Conservation (phyloP, 53 echinoderm and acorn worm species). For the Patiria pectinifera region DNA sequence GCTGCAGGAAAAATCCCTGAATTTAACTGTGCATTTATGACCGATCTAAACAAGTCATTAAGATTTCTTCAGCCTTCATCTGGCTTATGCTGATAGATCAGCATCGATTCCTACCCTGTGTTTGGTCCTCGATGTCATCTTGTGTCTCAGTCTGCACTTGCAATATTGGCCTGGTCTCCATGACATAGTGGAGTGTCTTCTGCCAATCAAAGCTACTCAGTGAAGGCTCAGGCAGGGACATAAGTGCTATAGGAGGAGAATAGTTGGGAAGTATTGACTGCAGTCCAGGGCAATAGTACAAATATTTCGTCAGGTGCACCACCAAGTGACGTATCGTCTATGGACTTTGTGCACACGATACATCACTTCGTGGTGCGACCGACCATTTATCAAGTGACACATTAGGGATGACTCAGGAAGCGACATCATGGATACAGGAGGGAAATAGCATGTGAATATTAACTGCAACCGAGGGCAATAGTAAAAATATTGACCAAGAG, state of each 20-base stretch:
- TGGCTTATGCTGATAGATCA: not conserved
- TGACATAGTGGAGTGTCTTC: conserved; percentile 72
- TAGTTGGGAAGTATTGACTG: conserved; percentile 24
- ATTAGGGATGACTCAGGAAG: conserved; percentile 52
- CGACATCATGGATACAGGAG: conserved; percentile 70
- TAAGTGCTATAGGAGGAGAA: conserved; percentile 63
- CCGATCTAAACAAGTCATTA: no score
- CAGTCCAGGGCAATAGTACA: not conserved
- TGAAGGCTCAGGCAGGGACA: conserved; percentile 67
- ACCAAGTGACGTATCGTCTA: no score
- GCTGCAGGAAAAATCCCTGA: no score
- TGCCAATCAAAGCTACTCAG: conserved; percentile 86
- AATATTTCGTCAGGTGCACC: no score
- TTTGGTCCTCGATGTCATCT: not conserved
- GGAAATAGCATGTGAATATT: conserved; percentile 2
- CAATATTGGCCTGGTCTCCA: conserved; percentile 67
- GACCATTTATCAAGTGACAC: no score
- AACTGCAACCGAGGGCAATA: not conserved
- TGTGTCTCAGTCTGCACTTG: conserved; percentile 24
- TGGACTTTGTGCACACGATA: no score
- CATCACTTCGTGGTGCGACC: no score
- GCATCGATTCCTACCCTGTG: conserved; percentile 1
- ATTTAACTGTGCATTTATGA: no score
- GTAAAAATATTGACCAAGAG: not conserved
- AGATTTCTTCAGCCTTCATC: no score